These are phyloP conservation scores for Aethes cnicana DNA, from an alignment of 2,888 invertebrate species.

Conservation along the genomic window DNA sequence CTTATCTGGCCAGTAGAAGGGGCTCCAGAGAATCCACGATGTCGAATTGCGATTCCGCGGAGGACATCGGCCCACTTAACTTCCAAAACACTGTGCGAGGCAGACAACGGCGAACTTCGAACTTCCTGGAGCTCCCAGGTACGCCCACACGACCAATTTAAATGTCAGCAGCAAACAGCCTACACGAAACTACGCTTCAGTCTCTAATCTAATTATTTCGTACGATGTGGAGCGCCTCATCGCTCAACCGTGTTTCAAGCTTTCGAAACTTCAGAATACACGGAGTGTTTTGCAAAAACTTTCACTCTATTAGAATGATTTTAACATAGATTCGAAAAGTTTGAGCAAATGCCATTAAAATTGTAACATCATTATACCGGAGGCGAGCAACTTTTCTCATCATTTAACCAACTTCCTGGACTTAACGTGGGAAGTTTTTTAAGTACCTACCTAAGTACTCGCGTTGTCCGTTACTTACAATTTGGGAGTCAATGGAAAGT, in stretches of 20 bases:
- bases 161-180: constrained; percentile 2
- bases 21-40: constrained; percentile 90
- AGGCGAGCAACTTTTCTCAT: constrained; percentile 31
- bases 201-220: constrained; percentile 6
- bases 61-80: constrained; percentile 90
- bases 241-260: not conserved
- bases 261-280: not conserved
- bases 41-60: constrained; percentile 85
- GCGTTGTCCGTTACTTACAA: constrained; percentile 3
- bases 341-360: constrained; percentile 22
- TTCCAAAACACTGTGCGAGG: constrained; percentile 90
- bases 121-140: constrained; percentile 94
- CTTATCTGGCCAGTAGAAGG: constrained; percentile 92
- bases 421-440: constrained; percentile 29
- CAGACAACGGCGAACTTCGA: constrained; percentile 90
- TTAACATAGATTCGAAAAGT: constrained; percentile 18
- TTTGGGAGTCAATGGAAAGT: constrained; percentile 6
- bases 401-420: constrained; percentile 30
- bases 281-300: constrained; percentile 11
- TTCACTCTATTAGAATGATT: constrained; percentile 20
- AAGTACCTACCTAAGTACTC: constrained; percentile 6
- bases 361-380: constrained; percentile 15
- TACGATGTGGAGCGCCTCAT: constrained; percentile 4
- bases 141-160: not conserved
- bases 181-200: not conserved